Conservation (phyloP, 2,888 invertebrate genomes). For the Nomada flava region DNA sequence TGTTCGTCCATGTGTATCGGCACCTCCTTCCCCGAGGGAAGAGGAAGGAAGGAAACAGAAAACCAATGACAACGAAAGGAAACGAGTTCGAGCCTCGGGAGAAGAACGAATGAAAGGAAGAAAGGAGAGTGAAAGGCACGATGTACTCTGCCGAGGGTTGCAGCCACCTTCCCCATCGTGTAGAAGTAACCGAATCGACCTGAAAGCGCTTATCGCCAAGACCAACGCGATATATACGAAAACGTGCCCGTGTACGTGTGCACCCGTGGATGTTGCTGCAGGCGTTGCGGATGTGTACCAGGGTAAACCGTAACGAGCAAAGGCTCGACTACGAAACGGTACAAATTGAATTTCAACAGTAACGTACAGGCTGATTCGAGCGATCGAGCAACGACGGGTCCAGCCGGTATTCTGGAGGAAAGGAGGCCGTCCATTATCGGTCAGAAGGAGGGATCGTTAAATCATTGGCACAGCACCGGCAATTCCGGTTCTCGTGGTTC, state of each 20-base stretch:
- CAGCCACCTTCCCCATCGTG: neutral
- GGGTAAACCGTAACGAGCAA: conserved; percentile 68
- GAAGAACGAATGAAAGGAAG: conserved; percentile 5
- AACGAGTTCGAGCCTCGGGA: neutral
- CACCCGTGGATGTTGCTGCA: neutral
- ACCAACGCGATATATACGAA: neutral
- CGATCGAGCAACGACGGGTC: conserved; percentile 60
- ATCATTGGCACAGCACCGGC: conserved; percentile 65
- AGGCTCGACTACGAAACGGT: conserved; percentile 68
- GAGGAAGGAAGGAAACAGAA: neutral
- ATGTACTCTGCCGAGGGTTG: neutral
- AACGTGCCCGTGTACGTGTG: conserved; percentile 2
- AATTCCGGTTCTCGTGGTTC: conserved; percentile 67
- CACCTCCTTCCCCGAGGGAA: neutral
- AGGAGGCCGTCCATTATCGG: conserved; percentile 65
- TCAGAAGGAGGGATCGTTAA: conserved; percentile 66
- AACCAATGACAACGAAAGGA: neutral
- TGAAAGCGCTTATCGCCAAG: conserved; percentile 42
- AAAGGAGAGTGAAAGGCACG: conserved; percentile 33
- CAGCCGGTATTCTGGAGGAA: conserved; percentile 12
- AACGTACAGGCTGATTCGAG: conserved; percentile 74
- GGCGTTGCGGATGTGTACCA: conserved; percentile 22
- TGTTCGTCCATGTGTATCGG: conserved; percentile 15
- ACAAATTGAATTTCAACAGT: conserved; percentile 77
- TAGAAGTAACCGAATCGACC: conserved; percentile 50